Conservation (phyloP, 1,140 invertebrate genomes). For the Euborellia annulipes region DNA sequence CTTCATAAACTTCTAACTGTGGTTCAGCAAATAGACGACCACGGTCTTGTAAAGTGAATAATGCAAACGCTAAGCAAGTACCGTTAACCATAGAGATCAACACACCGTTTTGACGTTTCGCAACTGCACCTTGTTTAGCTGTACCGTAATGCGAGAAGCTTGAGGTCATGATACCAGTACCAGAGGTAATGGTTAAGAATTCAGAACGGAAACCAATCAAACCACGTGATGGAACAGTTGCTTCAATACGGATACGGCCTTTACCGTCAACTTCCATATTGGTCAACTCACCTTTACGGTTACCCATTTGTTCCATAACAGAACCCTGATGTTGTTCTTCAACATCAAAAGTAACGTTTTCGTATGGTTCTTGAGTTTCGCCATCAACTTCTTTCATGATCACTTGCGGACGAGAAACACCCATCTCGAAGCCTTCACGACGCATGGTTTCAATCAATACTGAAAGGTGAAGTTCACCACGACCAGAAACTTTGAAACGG, state of each 20-base stretch:
- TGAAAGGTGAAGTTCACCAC: slow-evolving; percentile 16
- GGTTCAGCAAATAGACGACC: slow-evolving; percentile 10
- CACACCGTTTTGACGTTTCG: not conserved
- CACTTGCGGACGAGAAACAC: slow-evolving; percentile 10
- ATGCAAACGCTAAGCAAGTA: slow-evolving; percentile 10
- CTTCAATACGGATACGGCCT: slow-evolving; percentile 8
- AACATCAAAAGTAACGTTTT: slow-evolving; percentile 13
- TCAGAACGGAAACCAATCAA: slow-evolving; percentile 14
- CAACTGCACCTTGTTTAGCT: slow-evolving; percentile 9
- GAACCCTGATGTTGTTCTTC: slow-evolving; percentile 10
- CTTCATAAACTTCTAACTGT: slow-evolving; percentile 12
- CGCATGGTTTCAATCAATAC: slow-evolving; percentile 18
- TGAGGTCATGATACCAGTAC: slow-evolving; percentile 12
- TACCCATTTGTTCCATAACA: slow-evolving; percentile 6
- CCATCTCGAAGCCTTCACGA: slow-evolving; percentile 17
- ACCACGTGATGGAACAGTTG: slow-evolving; percentile 11
- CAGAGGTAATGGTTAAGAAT: slow-evolving; percentile 14
- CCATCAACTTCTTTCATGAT: slow-evolving; percentile 13
- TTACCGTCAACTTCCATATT: slow-evolving; percentile 11
- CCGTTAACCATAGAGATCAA: slow-evolving; percentile 9
- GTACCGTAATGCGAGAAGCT: slow-evolving; percentile 7
- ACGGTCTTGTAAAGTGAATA: slow-evolving; percentile 13
- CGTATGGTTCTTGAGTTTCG: slow-evolving; percentile 11
- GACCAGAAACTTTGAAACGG: slow-evolving; percentile 13
- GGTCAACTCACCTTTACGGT: slow-evolving; percentile 12